These are phyloP conservation scores for Dromiciops gliroides DNA, from an alignment of 2,113 vertebrate species.

Conservation along the genomic window DNA sequence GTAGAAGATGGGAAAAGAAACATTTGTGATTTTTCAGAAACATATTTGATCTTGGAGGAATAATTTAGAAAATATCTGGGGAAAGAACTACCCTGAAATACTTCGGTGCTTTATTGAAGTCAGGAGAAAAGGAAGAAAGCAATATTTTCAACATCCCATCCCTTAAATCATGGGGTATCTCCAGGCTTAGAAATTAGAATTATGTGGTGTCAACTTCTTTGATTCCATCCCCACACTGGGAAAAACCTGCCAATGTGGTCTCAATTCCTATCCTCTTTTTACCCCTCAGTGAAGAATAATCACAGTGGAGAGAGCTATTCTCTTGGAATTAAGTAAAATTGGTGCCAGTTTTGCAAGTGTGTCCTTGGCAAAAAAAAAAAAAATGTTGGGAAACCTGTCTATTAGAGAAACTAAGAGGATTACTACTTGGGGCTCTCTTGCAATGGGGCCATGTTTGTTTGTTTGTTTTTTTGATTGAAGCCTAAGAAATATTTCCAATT, in stretches of 20 bases:
- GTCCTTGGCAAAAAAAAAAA: not conserved
- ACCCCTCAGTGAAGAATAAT: not conserved
- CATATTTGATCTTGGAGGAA: not conserved
- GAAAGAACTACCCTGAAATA: not conserved
- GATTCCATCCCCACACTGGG: not conserved
- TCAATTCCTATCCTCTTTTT: not conserved
- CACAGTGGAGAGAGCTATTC: not conserved
- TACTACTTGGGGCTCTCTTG: not conserved
- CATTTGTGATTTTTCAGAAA: not conserved
- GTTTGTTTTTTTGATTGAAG: not conserved
- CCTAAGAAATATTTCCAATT: not conserved
- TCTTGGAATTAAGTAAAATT: not conserved
- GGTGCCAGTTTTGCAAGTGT: not conserved
- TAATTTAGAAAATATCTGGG: not conserved
- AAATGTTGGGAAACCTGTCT: not conserved
- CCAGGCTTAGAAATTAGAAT: not conserved
- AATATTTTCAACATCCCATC: not conserved
- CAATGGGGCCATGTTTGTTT: accelerated
- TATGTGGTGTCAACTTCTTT: not conserved
- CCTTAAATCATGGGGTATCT: not conserved
- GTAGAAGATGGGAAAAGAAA: not conserved
- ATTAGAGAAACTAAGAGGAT: not conserved
- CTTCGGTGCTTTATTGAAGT: not conserved
- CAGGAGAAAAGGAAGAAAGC: not conserved
- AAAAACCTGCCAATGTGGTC: not conserved